These are phyloP conservation scores for Erynnis tages DNA, from an alignment of 2,888 invertebrate genomes.

Conservation along the genomic window DNA sequence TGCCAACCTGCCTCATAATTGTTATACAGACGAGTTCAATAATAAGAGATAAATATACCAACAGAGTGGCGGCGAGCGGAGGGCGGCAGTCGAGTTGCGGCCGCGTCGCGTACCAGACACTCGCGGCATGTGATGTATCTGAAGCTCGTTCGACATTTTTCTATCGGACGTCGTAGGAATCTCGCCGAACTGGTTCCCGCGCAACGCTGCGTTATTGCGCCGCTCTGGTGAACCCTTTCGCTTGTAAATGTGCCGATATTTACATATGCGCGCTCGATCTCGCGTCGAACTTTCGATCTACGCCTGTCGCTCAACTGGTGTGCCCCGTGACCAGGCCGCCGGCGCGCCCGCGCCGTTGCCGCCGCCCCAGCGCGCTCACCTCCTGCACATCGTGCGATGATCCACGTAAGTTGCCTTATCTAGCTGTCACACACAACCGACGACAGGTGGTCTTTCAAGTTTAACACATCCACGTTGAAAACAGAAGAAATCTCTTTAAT, in stretches of 20 bases:
- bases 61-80: conserved; percentile 69
- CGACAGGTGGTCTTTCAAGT: too few species aligned
- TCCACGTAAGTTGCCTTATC: conserved; percentile 64
- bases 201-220: conserved; percentile 79
- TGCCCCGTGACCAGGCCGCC: conserved; percentile 55
- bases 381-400: conserved; percentile 71
- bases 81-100: conserved; percentile 76
- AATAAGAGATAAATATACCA: conserved; percentile 80
- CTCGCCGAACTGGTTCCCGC: conserved; percentile 84
- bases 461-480: too few species aligned
- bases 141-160: conserved; percentile 81
- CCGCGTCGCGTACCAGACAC: conserved; percentile 75
- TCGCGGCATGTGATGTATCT: conserved; percentile 69
- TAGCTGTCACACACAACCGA: conserved; percentile 15
- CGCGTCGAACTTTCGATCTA: conserved; percentile 80
- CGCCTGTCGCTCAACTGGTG: conserved; percentile 64
- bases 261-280: conserved; percentile 80
- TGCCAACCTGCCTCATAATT: conserved; percentile 71
- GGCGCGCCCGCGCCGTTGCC: conserved; percentile 44
- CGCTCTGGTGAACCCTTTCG: conserved; percentile 82
- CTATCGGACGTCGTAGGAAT: conserved; percentile 83
- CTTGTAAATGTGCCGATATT: conserved; percentile 82
- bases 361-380: conserved; percentile 64
- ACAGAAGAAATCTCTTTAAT: too few species aligned
- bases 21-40: conserved; percentile 77